These are phyloP conservation scores for Limosa lapponica DNA, from an alignment of 2,797 vertebrate genomes.

Conservation along the genomic window DNA sequence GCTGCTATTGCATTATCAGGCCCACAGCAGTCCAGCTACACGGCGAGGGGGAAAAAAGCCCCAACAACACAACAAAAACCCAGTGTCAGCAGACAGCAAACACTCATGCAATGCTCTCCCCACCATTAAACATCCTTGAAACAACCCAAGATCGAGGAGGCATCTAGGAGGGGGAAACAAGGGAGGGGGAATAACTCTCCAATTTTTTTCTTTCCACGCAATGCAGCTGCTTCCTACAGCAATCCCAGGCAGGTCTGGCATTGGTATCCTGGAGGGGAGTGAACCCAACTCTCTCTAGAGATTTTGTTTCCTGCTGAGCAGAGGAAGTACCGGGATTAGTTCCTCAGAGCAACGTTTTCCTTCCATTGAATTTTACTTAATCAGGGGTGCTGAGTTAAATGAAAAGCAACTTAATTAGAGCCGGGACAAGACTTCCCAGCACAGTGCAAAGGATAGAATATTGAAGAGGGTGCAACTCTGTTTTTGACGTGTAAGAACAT, in stretches of 20 bases:
- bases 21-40: conserved; percentile 69
- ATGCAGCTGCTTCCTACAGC: background rate
- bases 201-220: background rate
- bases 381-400: background rate
- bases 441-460: background rate
- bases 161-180: background rate
- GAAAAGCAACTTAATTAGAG: background rate
- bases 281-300: background rate
- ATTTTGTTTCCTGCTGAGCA: background rate
- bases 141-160: background rate
- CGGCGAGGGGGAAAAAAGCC: background rate
- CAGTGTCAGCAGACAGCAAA: background rate
- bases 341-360: background rate
- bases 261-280: background rate
- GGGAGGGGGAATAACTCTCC: background rate
- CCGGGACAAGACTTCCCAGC: background rate
- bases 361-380: background rate
- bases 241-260: background rate
- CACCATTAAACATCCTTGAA: background rate
- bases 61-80: background rate
- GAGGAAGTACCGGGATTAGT: background rate
- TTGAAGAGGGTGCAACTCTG: background rate
- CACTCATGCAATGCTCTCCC: background rate
- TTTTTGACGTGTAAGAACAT: background rate
- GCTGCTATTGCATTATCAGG: rapidly evolving